Percentiles rank a stretch among this genome's conserved stretches.
Conservation (phyloP, 2,113 vertebrate species). For the Dicaeum eximium region DNA sequence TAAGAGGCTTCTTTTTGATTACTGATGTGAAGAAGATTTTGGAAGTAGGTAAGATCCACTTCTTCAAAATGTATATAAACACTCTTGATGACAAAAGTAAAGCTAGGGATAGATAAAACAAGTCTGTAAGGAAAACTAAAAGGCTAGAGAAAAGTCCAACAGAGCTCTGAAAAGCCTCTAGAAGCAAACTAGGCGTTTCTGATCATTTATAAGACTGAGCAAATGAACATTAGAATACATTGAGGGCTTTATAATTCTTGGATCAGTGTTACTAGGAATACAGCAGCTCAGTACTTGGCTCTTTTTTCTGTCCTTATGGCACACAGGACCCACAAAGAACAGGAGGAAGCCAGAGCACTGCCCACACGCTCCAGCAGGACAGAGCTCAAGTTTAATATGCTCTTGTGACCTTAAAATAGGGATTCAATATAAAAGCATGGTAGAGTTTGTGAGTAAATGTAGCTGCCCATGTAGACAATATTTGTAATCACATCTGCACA, state of each 20-base stretch:
- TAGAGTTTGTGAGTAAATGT: neutral
- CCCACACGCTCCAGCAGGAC: neutral
- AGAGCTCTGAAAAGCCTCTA: neutral
- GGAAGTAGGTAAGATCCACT: neutral
- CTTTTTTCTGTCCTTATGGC: neutral
- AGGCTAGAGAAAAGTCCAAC: neutral
- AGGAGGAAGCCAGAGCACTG: neutral
- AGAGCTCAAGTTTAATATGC: neutral
- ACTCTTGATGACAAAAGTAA: neutral
- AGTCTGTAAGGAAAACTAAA: neutral
- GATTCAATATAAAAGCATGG: neutral
- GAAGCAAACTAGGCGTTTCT: neutral
- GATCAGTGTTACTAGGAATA: neutral
- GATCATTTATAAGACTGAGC: neutral
- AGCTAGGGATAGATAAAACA: neutral
- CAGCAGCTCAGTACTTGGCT: neutral
- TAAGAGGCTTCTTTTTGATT: neutral
- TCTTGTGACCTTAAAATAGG: neutral
- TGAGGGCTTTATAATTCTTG: neutral
- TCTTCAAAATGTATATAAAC: neutral
- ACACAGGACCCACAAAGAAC: neutral
- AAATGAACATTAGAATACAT: neutral
- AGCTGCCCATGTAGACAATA: neutral
- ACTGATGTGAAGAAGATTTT: neutral
- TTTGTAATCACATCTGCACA: neutral